Base-by-base conservation (phyloP, 1,140 invertebrate genomes). In the Drosophila pseudoobscura region DNA sequence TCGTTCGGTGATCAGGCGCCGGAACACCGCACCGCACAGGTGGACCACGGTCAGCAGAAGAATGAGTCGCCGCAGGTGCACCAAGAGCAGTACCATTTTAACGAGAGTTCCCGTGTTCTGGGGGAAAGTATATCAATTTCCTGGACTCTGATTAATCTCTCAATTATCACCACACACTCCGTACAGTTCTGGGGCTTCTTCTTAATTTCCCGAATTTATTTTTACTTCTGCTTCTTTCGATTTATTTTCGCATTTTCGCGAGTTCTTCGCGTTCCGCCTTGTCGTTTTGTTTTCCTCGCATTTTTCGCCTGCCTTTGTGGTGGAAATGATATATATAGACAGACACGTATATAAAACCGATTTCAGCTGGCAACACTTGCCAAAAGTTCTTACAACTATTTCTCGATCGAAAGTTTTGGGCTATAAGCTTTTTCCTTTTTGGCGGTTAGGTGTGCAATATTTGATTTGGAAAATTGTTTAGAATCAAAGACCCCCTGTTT, bases 51-150 rank as follows among this genome's bases (percentile, higher is more conserved):
- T 91, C 45, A 91, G 76, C 31, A 91, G 52, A 13, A 91, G 55
- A 52, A 91, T 91, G 51, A 91, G 66, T 39, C 90, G 90, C 26
- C 90, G 83, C 52, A 91, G 62, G 51, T 91, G 90, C 39, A 91
- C 83, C 52, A 91, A 51, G 13, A 90, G 46, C 56, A 91, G 62
- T 9, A 74, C 89, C 90, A 91, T 91, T 22, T 49, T 52, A 31
- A 45, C 17, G 2, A 41, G 26, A 2, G 17, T 15, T 62, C 7
- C 29, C 29, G 2, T 31, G 29, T 2, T 31, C 22, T 44, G 24
- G 43, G 15, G 20, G 22, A 44, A 29, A 15, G 13, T 11, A 47
- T 29, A 52, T 5, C 15, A 58, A 52, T 9, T 31, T 13, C 31
- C 17, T 49, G 22, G 22, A 15, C 46, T 24, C 56, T 62, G 26